Evolutionary conservation across 2,113 vertebrate species (phyloP).

Genomic region (Gila orcuttii): DNA sequence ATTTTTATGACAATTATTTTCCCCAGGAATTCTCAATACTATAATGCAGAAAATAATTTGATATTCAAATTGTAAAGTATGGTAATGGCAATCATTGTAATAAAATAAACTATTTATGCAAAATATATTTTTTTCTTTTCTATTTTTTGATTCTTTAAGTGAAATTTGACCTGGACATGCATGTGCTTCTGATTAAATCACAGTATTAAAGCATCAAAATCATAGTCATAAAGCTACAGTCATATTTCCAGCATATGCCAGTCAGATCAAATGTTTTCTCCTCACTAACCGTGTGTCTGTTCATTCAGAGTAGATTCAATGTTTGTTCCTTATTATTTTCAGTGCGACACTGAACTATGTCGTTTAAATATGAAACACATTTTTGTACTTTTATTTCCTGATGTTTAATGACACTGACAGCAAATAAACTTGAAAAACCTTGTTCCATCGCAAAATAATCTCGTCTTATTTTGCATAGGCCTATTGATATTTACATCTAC

Average conservation of each 20-base stretch:
- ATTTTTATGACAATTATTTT: not conserved
- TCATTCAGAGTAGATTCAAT: not conserved
- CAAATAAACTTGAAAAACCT: constrained; percentile 41
- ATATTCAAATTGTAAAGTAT: not conserved
- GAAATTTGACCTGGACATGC: not conserved
- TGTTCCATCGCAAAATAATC: constrained; percentile 17
- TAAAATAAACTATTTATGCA: not conserved
- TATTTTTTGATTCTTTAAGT: not conserved
- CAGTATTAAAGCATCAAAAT: not conserved
- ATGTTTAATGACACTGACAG: constrained; percentile 30
- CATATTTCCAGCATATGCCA: not conserved
- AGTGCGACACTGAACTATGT: not conserved
- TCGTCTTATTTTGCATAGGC: not conserved
- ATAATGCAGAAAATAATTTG: not conserved
- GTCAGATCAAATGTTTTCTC: constrained; percentile 6
- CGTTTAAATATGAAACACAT: constrained; percentile 9
- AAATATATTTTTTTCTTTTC: not conserved
- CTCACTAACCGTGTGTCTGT: not conserved
- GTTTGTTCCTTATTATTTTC: not conserved
- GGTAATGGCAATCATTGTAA: not conserved
- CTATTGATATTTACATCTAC: not conserved
- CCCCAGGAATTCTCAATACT: not conserved
- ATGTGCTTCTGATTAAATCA: not conserved
- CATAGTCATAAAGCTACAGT: not conserved
- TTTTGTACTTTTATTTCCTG: constrained; percentile 28